Evolutionary conservation across 1,140 invertebrate species (phyloP).

Genomic region (Piezodorus guildinii): DNA sequence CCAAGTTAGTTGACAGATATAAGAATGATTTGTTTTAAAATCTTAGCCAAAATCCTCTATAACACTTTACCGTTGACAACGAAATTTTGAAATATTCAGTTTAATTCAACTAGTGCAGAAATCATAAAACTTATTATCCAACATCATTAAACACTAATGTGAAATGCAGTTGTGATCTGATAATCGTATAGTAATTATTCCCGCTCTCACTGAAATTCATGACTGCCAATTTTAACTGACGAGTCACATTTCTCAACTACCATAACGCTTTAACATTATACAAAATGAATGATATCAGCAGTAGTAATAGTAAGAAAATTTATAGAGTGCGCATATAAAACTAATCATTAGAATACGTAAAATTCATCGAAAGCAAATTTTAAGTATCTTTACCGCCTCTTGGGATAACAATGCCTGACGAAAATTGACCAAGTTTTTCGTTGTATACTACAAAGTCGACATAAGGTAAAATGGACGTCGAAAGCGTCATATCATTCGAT

Average conservation of each 20-base stretch:
- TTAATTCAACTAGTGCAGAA: not conserved
- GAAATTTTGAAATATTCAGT: no score
- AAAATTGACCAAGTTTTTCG: conserved; percentile 7
- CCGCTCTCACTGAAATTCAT: conserved; percentile 1
- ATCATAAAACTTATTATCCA: not conserved
- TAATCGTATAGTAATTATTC: conserved; percentile 2
- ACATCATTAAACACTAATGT: not conserved
- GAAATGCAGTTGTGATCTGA: no score
- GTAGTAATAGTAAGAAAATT: not conserved
- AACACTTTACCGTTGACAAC: not conserved
- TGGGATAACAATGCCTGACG: not conserved
- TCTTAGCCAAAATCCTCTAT: not conserved
- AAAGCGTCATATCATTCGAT: conserved; percentile 17
- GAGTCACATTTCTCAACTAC: not conserved
- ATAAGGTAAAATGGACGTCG: conserved; percentile 15
- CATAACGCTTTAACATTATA: no score
- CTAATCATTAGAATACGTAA: not conserved
- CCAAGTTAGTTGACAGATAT: no score
- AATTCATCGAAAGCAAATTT: not conserved
- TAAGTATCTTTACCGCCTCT: not conserved
- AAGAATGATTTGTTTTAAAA: not conserved
- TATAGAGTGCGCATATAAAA: conserved; percentile 2
- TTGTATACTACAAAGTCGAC: conserved; percentile 9
- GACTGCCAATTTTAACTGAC: conserved; percentile 7
- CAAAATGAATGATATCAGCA: no score